Evolutionary conservation across 1,140 invertebrate genomes (phyloP).

Genomic region (Ridgeia piscesae): DNA sequence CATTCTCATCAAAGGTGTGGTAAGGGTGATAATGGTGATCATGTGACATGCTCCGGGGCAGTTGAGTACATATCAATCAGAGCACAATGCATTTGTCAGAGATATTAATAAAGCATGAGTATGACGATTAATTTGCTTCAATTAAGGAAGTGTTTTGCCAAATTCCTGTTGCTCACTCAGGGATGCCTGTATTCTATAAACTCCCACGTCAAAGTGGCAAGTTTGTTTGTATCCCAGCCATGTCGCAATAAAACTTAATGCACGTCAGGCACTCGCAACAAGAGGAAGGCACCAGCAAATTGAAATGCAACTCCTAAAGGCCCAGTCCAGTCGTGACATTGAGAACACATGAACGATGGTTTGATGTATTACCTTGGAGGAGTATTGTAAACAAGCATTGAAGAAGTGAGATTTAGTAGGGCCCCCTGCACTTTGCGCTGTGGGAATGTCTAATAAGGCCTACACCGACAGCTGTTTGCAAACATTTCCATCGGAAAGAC

Average conservation of each 20-base stretch:
- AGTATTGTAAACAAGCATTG: background rate
- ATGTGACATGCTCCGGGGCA: background rate
- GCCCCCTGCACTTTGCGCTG: background rate
- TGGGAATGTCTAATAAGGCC: background rate
- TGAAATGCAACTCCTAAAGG: background rate
- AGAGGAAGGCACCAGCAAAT: background rate
- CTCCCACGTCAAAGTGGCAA: background rate
- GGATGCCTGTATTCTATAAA: background rate
- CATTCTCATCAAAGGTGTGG: background rate
- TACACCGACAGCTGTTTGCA: background rate
- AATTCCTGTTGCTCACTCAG: background rate
- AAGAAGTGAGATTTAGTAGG: background rate
- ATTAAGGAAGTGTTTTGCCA: background rate
- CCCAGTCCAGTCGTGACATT: background rate
- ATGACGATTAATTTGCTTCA: background rate
- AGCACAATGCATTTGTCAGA: background rate
- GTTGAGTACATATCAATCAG: background rate
- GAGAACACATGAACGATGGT: background rate
- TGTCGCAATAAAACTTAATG: background rate
- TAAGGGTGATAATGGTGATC: background rate
- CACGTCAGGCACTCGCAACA: background rate
- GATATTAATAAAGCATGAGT: slow-evolving; percentile 1
- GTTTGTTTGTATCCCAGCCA: background rate
- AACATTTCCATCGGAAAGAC: background rate
- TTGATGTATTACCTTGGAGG: background rate